phyloP scores from a whole-genome alignment of 1,140 invertebrate genomes.

The Drosophila tani region DNA sequence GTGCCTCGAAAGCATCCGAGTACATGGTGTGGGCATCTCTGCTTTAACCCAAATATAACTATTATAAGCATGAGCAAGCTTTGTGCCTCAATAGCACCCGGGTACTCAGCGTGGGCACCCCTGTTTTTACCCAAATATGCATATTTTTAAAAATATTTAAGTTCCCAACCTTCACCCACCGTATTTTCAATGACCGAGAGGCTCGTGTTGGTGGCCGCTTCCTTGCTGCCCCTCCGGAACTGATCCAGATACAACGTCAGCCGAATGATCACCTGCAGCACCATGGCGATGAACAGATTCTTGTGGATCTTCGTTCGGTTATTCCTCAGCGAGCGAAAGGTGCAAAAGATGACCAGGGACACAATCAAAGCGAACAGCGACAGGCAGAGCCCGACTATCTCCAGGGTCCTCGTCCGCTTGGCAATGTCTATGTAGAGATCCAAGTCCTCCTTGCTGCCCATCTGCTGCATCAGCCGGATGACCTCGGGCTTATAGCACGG shows the following conservation, averaged over 20 bases:
- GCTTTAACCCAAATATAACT: no score
- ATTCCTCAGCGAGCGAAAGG: constrained; percentile 92
- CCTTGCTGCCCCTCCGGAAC: constrained; percentile 85
- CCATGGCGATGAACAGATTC: constrained; percentile 94
- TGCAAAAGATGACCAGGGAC: constrained; percentile 92
- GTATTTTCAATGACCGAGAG: constrained; percentile 90
- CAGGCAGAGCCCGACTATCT: constrained; percentile 92
- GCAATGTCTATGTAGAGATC: constrained; percentile 88
- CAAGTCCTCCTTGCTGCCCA: constrained; percentile 84
- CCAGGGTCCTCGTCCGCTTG: constrained; percentile 90
- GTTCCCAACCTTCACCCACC: constrained; percentile 86
- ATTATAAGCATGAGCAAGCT: no score
- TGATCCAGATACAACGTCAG: constrained; percentile 95
- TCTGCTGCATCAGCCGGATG: constrained; percentile 87
- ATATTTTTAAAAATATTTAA: no score
- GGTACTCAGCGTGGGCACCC: no score
- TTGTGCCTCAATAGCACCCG: no score
- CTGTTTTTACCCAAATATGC: no score
- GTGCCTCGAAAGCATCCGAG: no score
- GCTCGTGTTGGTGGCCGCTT: constrained; percentile 64
- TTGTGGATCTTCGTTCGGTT: constrained; percentile 95
- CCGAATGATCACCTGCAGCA: constrained; percentile 93
- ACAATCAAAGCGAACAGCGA: constrained; percentile 91
- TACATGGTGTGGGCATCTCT: no score
- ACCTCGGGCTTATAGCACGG: constrained; percentile 92